Evolutionary conservation across 1,140 invertebrate genomes (phyloP), one percentile per base, ranked within the genome.

Genomic region (Drosophila kurseongensis): DNA sequence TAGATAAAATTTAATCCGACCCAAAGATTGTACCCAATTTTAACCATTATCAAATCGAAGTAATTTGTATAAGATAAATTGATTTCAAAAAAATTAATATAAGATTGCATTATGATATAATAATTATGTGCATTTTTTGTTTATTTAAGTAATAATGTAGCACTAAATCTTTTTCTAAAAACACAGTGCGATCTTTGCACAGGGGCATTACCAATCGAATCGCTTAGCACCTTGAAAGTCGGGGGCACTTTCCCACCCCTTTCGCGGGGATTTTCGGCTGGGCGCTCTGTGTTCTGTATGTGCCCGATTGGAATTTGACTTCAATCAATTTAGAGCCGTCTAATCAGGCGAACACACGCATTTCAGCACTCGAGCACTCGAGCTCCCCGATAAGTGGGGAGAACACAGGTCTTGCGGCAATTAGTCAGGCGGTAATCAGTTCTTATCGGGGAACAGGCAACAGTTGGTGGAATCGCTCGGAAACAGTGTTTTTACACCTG

Each of bases 241-340:
- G 38, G 60, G 23, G 29, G 18, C 55, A 12, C 41, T 63, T 63
- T 35, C 35, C 59, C 29, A 23, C 50, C 54, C 56, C 36, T 18
- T 5, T 32, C 12, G 40, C 16, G 36, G 13, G 41, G 47, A 50
- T 32, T 45, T 35, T 62, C 7, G 12, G 14, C n/a, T 50, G 4
- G 5, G 13, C 55, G 13, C 13, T 27, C 5, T 56, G 29, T 32
- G 29, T 8, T 16, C 18, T 16, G 47, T 41, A 10, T 40, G 50
- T 16, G 66, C 50, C 42, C 52, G 63, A 57, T 76, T 85, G 80
- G 80, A 83, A 83, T 84, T 84, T 85, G 80, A 80, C 62, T 77
- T 80, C 61, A 61, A 85, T 83, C 80, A 80, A 80, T 83, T 84
- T 84, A 76, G n/a, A 52, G 50, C 44, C 16, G 57, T 83, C 80